Base-by-base conservation (phyloP, 1,140 invertebrate genomes). In the Drusus annulatus region DNA sequence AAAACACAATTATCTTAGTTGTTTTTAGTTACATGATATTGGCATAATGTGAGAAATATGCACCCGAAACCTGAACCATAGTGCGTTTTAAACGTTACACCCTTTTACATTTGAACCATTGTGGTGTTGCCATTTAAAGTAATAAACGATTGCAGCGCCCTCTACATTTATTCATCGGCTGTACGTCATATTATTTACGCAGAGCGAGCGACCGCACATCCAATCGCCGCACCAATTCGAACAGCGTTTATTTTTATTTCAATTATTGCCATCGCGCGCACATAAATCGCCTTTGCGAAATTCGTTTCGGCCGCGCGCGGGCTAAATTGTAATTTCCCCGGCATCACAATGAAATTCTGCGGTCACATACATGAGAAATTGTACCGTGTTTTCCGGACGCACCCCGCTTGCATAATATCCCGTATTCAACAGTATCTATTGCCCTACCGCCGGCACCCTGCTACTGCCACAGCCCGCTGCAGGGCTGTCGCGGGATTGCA, bases 281-380 rank as follows among this genome's bases (percentile, higher is more conserved):
- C 63, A 68, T 68, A 68, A 68, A 68, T 68, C 63, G 63, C 63
- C 28, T 68, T 68, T 36, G 63, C 63, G 63, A 68, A 68, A 68
- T 45, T 68, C 63, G 63, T 50, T 68, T 36, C 31, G 31, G 63
- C 63, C 31, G 31, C 15, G 63, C 63, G 28, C 31, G 31, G 63
- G 28, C 31, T 36, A 21, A 68, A 68, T 68, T 68, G 63, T 68
- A 68, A 68, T 68, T 68, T 68, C 63, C 63, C 63, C 19, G 63
- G 63, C 63, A 50, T 68, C 63, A 50, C 63, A 68, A 68, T 68
- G 63, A 68, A 68, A 68, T 68, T 68, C 63, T 68, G 63, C 63
- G 63, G 63, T 68, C 63, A 16, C 63, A 50, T 68, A 36, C 63
- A 68, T 68, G 63, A 68, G 63, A 68, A 50, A 68, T 68, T 68